These are phyloP conservation scores for Papilio elwesi DNA, from an alignment of 2,888 invertebrate species.

Conservation along the genomic window DNA sequence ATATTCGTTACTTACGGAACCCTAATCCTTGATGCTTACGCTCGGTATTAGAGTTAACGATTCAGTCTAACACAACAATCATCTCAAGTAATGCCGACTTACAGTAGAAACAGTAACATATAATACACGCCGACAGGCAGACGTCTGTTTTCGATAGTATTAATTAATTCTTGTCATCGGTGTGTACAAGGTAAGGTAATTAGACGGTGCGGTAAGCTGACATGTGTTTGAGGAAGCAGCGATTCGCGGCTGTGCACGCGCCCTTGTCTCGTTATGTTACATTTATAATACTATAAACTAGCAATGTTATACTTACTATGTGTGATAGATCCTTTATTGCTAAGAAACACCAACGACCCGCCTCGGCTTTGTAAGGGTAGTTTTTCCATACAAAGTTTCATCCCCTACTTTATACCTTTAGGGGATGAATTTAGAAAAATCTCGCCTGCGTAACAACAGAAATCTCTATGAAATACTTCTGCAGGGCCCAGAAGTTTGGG, in stretches of 20 bases:
- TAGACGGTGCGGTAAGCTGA: constrained; percentile 62
- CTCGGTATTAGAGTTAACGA: constrained; percentile 49
- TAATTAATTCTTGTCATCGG: constrained; percentile 69
- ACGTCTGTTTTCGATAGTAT: constrained; percentile 65
- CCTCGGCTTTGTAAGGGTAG: too few species aligned
- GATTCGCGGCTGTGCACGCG: constrained; percentile 41
- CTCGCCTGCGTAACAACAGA: too few species aligned
- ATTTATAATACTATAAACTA: constrained; percentile 46
- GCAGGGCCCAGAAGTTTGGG: too few species aligned
- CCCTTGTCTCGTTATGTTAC: constrained; percentile 45
- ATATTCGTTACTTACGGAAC: constrained; percentile 24
- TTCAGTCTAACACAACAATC: constrained; percentile 45
- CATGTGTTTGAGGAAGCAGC: constrained; percentile 56
- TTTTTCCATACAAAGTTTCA: too few species aligned
- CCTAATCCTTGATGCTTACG: constrained; percentile 45
- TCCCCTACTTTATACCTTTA: too few species aligned
- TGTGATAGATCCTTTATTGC: not conserved
- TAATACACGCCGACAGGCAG: constrained; percentile 36
- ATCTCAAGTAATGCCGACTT: constrained; percentile 36
- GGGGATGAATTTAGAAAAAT: too few species aligned
- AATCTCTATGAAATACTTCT: too few species aligned
- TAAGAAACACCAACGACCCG: not conserved
- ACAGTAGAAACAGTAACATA: constrained; percentile 34
- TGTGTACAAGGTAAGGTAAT: constrained; percentile 65
- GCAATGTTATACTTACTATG: constrained; percentile 4